Percentiles rank a stretch among this genome's conserved stretches.
Evolutionary conservation across 2,797 vertebrate genomes (phyloP).

Genomic region (Loriculus beryllinus): DNA sequence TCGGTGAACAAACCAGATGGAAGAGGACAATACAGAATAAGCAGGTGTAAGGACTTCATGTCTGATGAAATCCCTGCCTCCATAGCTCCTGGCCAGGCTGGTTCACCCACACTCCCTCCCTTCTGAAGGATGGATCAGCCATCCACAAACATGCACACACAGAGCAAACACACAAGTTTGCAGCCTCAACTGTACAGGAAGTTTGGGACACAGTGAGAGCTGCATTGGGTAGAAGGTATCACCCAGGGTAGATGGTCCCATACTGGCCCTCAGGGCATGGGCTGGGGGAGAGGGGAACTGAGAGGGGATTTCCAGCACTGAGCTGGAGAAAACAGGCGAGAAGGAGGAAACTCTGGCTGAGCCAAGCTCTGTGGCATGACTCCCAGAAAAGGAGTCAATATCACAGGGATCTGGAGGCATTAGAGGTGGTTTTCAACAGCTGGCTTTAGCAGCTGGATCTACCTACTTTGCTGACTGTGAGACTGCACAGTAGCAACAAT

Average conservation of each 20-base stretch:
- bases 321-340: constrained; percentile 16
- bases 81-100: not conserved
- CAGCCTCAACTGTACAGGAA: not conserved
- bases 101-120: not conserved
- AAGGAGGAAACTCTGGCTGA: constrained; percentile 41
- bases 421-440: constrained; percentile 39
- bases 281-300: constrained; percentile 19
- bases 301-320: constrained; percentile 48
- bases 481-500: not conserved
- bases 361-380: constrained; percentile 51
- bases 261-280: not conserved
- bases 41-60: not conserved
- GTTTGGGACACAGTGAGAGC: rapidly evolving
- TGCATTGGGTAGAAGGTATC: not conserved
- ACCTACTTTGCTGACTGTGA: not conserved
- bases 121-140: not conserved
- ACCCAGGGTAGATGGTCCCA: not conserved
- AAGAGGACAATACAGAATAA: not conserved
- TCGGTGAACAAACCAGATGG: not conserved
- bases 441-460: constrained; percentile 30
- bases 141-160: rapidly evolving
- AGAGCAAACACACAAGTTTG: not conserved
- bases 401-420: not conserved
- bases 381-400: constrained; percentile 56
- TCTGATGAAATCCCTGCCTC: not conserved